Evolutionary conservation across 2,888 invertebrate genomes (phyloP).

Genomic region (Bimastos eiseni): DNA sequence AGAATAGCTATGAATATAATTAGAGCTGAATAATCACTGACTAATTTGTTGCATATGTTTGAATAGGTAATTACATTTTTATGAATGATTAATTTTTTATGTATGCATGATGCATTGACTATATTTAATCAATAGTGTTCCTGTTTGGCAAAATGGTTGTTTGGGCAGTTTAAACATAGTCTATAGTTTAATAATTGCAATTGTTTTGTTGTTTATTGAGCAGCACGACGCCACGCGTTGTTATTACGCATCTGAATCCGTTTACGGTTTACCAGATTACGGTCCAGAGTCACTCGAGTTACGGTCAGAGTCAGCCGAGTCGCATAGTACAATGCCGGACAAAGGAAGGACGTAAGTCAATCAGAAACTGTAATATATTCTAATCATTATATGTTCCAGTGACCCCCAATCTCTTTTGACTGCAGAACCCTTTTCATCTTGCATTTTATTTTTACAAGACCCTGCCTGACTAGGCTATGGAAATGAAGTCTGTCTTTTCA

Average conservation of each 20-base stretch:
- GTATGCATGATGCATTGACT: too few species aligned
- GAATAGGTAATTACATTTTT: too few species aligned
- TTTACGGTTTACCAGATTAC: conserved; percentile 25
- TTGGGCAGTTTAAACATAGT: too few species aligned
- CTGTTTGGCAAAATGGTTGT: too few species aligned
- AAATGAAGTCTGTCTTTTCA: too few species aligned
- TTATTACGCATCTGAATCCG: neutral
- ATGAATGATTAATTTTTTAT: too few species aligned
- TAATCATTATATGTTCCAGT: neutral
- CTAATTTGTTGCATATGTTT: neutral
- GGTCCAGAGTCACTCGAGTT: neutral
- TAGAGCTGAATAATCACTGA: neutral
- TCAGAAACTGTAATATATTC: neutral
- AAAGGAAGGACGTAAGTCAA: neutral
- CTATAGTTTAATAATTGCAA: neutral
- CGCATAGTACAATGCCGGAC: neutral
- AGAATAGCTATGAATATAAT: neutral
- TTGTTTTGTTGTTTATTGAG: neutral
- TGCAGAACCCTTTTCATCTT: too few species aligned
- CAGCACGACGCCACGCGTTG: neutral
- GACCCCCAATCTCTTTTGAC: too few species aligned
- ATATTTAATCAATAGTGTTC: too few species aligned
- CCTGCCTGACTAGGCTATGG: too few species aligned
- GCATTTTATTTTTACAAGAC: too few species aligned
- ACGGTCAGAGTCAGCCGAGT: conserved; percentile 4